These are phyloP conservation scores for Chloroceryle amazona DNA, from an alignment of 2,797 vertebrate genomes.

Conservation along the genomic window DNA sequence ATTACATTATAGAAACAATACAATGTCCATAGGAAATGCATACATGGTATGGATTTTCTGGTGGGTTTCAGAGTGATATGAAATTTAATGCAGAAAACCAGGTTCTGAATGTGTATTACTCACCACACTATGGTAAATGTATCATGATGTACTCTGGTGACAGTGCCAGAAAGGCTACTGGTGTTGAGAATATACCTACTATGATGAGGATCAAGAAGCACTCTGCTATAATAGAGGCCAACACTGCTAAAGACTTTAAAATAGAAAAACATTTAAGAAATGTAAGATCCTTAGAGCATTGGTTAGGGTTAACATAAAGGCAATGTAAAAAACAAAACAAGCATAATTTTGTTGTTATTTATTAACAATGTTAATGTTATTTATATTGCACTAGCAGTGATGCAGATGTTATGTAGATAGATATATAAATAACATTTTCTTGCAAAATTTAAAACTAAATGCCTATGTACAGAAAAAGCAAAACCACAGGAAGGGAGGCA, in stretches of 20 bases:
- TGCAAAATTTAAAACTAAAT: neutral
- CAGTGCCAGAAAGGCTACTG: neutral
- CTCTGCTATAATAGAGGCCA: neutral
- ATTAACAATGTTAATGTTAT: neutral
- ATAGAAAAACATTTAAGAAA: neutral
- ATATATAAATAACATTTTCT: neutral
- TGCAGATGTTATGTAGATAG: neutral
- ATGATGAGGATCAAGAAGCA: neutral
- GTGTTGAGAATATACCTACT: neutral
- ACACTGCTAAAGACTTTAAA: neutral
- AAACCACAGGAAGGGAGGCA: constrained; percentile 56
- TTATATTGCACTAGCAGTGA: neutral
- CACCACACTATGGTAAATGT: neutral
- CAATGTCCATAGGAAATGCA: neutral
- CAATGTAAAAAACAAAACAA: neutral
- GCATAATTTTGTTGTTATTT: neutral
- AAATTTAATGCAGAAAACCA: neutral
- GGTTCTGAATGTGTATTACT: neutral
- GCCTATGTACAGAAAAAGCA: constrained; percentile 16
- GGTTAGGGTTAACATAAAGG: neutral
- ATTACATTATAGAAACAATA: neutral
- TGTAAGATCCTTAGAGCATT: neutral
- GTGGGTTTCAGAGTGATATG: neutral
- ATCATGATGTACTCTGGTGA: neutral
- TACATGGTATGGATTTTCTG: neutral